Percentiles rank a stretch among this genome's conserved stretches.
Evolutionary conservation across 23 tunicate species (phyloP).

Genomic region (Clavelina lepadiformis): DNA sequence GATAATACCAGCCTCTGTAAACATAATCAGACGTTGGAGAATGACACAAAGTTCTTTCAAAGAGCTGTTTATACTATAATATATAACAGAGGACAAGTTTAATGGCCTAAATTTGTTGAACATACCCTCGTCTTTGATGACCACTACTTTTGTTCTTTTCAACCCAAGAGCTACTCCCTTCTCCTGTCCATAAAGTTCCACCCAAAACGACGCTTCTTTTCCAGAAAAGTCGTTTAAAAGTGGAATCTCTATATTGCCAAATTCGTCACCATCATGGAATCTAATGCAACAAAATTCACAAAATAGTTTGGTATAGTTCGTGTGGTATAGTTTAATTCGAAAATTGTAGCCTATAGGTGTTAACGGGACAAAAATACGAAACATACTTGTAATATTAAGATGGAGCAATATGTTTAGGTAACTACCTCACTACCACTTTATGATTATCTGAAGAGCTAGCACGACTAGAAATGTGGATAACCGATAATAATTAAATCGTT

Average conservation of each 20-base stretch:
- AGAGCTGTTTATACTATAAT: neutral
- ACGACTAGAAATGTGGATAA: too few species aligned
- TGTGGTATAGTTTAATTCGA: neutral
- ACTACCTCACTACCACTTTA: constrained; percentile 7
- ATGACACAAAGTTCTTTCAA: neutral
- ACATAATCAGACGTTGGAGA: neutral
- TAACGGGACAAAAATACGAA: neutral
- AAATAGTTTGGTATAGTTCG: neutral
- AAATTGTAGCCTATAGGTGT: neutral
- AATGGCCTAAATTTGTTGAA: neutral
- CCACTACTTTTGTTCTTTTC: constrained; percentile 90
- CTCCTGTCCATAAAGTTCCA: constrained; percentile 83
- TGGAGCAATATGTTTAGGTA: neutral
- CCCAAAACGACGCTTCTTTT: constrained; percentile 83
- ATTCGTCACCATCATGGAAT: constrained; percentile 88
- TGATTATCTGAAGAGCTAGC: too few species aligned
- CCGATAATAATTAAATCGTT: too few species aligned
- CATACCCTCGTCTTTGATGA: constrained; percentile 96
- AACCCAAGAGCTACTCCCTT: constrained; percentile 86
- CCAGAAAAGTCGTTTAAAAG: constrained; percentile 76
- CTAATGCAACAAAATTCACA: constrained; percentile 7
- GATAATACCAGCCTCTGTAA: constrained; percentile 83
- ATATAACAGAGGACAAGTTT: neutral
- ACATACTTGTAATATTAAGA: neutral
- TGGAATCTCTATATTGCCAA: constrained; percentile 85